Evolutionary conservation across 1,140 invertebrate genomes (phyloP).

Genomic region (Condylostylus longicornis): DNA sequence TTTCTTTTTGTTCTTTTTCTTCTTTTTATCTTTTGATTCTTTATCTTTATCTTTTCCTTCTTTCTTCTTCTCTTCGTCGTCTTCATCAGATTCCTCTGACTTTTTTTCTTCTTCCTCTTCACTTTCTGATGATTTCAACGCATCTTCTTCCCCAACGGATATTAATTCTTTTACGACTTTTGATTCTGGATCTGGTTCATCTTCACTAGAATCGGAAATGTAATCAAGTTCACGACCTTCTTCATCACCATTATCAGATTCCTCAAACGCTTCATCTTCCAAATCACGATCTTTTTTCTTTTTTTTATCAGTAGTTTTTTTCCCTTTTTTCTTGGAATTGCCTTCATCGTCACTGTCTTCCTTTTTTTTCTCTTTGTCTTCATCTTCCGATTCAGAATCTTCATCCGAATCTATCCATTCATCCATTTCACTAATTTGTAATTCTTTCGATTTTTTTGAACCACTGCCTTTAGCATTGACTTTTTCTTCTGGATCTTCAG

Average conservation of each 20-base stretch:
- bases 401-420: slow-evolving; percentile 81
- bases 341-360: slow-evolving; percentile 50
- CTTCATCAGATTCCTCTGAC: slow-evolving; percentile 77
- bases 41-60: slow-evolving; percentile 43
- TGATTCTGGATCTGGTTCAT: slow-evolving; percentile 58
- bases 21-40: slow-evolving; percentile 38
- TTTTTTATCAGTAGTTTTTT: slow-evolving; percentile 40
- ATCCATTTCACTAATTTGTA: slow-evolving; percentile 87
- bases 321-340: slow-evolving; percentile 52
- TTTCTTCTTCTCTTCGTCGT: slow-evolving; percentile 63
- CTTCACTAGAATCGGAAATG: slow-evolving; percentile 66
- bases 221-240: slow-evolving; percentile 84
- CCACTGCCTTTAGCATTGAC: slow-evolving; percentile 22
- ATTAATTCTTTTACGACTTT: slow-evolving; percentile 59
- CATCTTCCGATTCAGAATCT: slow-evolving; percentile 44
- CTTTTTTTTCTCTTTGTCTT: slow-evolving; percentile 46
- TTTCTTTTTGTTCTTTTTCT: slow-evolving; percentile 46
- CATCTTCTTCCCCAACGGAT: slow-evolving; percentile 80
- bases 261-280: slow-evolving; percentile 80
- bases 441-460: slow-evolving; percentile 42
- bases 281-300: slow-evolving; percentile 63
- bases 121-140: too few relatives aligned
- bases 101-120: too few relatives aligned
- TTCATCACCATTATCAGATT: slow-evolving; percentile 92
- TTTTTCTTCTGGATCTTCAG: slow-evolving; percentile 45